Evolutionary conservation across 1,140 invertebrate genomes (phyloP), one percentile per base, ranked within the genome.

Genomic region (Solenopsis fugax): DNA sequence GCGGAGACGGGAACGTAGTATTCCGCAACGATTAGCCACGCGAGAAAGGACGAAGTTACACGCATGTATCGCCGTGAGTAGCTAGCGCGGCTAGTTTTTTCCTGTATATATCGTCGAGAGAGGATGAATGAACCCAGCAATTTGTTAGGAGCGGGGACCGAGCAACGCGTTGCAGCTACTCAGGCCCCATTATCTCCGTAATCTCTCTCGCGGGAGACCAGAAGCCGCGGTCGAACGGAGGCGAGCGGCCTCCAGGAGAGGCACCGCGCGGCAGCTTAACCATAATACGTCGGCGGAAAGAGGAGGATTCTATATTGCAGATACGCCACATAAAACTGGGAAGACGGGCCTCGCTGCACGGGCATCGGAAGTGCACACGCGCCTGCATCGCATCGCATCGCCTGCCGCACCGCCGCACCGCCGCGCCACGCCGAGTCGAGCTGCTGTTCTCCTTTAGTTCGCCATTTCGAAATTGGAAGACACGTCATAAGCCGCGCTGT

Each of bases 81-180:
- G 73, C 65, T 90, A 88, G 94, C 90, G 90, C 87, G 92, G 93
- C 94, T 94, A 94, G 94, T 94, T 95, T 95, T 60, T 95, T 94
- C 92, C 56, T 87, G 52, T 93, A 84, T 93, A 29, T 54, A 93
- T 93, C 92, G 87, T 84, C 73, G 92, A 93, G 93, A 67, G 93
- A 94, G 93, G 94, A 95, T 95, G 95, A 95, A 95, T 95, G 94
- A 95, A 95, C 94, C 94, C 93, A 89, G 93, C 92, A 95, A 95
- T 95, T 95, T 94, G 93, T 94, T 94, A 94, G 92, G 92, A 93
- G 93, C 94, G 93, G 93, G 88, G 93, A 94, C 91, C 91, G 91
- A 89, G 84, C 69, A 77, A 72, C 73, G 71, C 80, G 72, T 12
- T 56, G 81, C 69, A 72, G 81, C 89, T 93, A 92, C 91, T 90